Evolutionary conservation across 2,113 vertebrate species (phyloP).

Genomic region (Zootoca vivipara): DNA sequence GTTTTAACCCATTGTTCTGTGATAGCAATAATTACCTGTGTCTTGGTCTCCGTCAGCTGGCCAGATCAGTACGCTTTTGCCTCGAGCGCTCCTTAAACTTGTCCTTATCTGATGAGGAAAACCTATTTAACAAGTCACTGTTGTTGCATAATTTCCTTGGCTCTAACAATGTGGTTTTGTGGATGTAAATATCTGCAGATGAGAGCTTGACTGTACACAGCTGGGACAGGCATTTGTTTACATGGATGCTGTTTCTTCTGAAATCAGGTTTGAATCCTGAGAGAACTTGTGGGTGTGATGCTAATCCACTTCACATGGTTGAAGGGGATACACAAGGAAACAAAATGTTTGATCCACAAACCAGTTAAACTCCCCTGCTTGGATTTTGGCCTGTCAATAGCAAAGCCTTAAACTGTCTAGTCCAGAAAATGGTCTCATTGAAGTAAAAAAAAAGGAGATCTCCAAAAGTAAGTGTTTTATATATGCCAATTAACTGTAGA

Average conservation of each 20-base stretch:
- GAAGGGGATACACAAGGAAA: slow-evolving; percentile 13
- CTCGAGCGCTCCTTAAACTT: slow-evolving; percentile 41
- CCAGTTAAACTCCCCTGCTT: not conserved
- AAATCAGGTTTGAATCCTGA: slow-evolving; percentile 14
- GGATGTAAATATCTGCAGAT: slow-evolving; percentile 61
- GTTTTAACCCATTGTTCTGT: slow-evolving; percentile 41
- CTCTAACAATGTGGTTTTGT: slow-evolving; percentile 50
- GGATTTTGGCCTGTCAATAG: not conserved
- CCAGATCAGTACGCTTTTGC: slow-evolving; percentile 55
- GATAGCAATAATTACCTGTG: slow-evolving; percentile 58
- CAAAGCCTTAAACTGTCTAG: not conserved
- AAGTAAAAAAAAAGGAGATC: not conserved
- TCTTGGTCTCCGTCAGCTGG: slow-evolving; percentile 55
- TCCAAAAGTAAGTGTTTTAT: not conserved
- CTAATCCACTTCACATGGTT: slow-evolving; percentile 46
- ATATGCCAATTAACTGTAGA: slow-evolving; percentile 1
- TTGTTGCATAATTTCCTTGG: slow-evolving; percentile 55
- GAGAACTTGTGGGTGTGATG: slow-evolving; percentile 26
- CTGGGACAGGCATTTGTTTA: slow-evolving; percentile 53
- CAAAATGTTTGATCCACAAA: slow-evolving; percentile 54
- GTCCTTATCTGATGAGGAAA: slow-evolving; percentile 57
- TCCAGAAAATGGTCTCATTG: not conserved
- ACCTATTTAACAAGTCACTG: slow-evolving; percentile 51
- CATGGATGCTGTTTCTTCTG: slow-evolving; percentile 46
- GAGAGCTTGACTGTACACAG: not conserved